Percentiles rank a stretch among this genome's conserved stretches.
Conservation (phyloP, 2,888 invertebrate species). For the Horisme vitalbata region DNA sequence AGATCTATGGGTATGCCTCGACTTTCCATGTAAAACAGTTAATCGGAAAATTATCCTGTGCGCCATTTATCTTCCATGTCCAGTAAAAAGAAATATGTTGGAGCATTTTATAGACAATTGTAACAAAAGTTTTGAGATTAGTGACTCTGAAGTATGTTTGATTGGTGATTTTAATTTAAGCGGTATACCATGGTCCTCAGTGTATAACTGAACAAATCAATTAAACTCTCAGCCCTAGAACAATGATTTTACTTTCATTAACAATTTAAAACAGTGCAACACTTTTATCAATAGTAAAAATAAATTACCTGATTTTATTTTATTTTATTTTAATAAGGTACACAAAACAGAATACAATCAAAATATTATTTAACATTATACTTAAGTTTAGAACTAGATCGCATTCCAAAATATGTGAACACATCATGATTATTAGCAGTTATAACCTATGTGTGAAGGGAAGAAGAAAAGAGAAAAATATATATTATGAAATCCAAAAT, state of each 20-base stretch:
- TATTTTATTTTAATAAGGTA: too few relatives aligned
- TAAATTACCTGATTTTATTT: neutral
- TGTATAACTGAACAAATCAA: neutral
- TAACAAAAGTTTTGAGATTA: neutral
- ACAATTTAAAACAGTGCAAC: neutral
- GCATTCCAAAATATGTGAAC: too few relatives aligned
- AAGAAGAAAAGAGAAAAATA: too few relatives aligned
- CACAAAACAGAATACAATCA: too few relatives aligned
- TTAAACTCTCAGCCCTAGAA: neutral
- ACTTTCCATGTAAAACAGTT: neutral
- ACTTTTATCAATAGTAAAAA: neutral
- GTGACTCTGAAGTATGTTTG: neutral
- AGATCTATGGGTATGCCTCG: neutral
- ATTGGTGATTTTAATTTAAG: neutral
- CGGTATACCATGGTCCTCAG: neutral
- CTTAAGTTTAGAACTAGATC: too few relatives aligned
- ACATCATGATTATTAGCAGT: too few relatives aligned
- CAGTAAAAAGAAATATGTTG: neutral
- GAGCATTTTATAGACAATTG: neutral
- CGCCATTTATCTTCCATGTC: neutral
- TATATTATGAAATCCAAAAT: too few relatives aligned
- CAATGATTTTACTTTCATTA: neutral
- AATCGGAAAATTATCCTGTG: neutral
- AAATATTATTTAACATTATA: too few relatives aligned
- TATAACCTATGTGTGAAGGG: too few relatives aligned